Base-by-base conservation (phyloP, 2,888 invertebrate species). In the Ophion ventricosus region DNA sequence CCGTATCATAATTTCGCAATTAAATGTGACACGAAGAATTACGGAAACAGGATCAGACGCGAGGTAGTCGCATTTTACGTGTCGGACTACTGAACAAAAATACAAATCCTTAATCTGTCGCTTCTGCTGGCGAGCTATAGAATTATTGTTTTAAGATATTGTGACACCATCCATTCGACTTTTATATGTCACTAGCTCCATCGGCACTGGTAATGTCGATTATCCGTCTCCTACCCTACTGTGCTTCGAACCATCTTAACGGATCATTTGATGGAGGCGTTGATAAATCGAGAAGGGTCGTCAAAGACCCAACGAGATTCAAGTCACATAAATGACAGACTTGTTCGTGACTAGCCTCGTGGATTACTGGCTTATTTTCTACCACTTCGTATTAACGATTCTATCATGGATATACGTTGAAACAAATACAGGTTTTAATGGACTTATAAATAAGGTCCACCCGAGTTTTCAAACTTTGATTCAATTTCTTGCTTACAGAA, bases 381-480 rank as follows among this genome's bases (percentile, higher is more conserved):
- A 49, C 56, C 56, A 78, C 20, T 69, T 73, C 54, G 67, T 77
- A 63, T 74, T 61, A 78, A 82, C 78, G 67, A 78, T 43, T 49
- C 57, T 59, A 29, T 49, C 23, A 72, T 72, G 20, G 56, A 63
- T 64, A 63, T 75, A 35, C 54, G 20, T 23, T 54, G 49, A 61
- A 35, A 61, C 26, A 61, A 40, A 23, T 73, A n/a, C 26, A 25
- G 29, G 26, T 69, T 59, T 10, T 25, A n/a, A 29, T 70, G 29
- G 11, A 57, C 56, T 72, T 57, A 29, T 20, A 72, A 23, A 59
- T n/a, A 23, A n/a, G 26, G 56, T 70, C n/a, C 57, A 5, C 5
- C n/a, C 67, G 69, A 83, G 69, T 70, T 83, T 54, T 20, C 29
- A 14, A 83, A 83, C 79, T 83, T 79, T 79, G 74, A 79, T 83